Evolutionary conservation across 2,888 invertebrate species (phyloP), one percentile per base, ranked within the genome.

Genomic region (Morpho achilles): DNA sequence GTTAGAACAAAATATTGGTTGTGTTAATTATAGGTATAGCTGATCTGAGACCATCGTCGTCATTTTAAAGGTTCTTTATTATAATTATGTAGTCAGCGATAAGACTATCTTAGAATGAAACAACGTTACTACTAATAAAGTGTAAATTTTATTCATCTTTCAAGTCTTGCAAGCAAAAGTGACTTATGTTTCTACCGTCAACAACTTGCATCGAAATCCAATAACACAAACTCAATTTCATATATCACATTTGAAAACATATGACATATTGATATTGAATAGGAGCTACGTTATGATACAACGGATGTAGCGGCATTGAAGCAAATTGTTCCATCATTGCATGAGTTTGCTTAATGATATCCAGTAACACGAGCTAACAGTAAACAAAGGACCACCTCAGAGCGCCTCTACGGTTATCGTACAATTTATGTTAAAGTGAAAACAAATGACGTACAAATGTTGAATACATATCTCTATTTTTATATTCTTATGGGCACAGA

Each of bases 371-470:
- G 44, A 63, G 49, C 43, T 56, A 41, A 43, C 32, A 49, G 44
- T 46, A n/a, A 40, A 7, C 55, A 66, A 60, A 60, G 53, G 58
- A 69, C 70, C 74, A 80, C 80, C 76, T 68, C 58, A 63, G 45
- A 60, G 79, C 63, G 77, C 82, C 81, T 76, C 77, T 56, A 44
- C 62, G 43, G 65, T 66, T 68, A 69, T 69, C 75, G 73, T 56
- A 65, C 10, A 50, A 50, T 9, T n/a, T 6, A 50, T 2, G 41
- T 42, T 6, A 8, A 10, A 46, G 9, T n/a, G 53, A 46, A 53
- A 53, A 53, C 46, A 53, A 46, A 50, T 44, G 51, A 44, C 43
- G 43, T 8, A 41, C 8, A 40, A 39, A 16, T 32, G 32, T 2
- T 32, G 40, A 39, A 6, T 10, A 41, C 8, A 50, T 43, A 50